phyloP scores from a whole-genome alignment of 2,797 vertebrate genomes.

The Pantherophis alleghaniensis region DNA sequence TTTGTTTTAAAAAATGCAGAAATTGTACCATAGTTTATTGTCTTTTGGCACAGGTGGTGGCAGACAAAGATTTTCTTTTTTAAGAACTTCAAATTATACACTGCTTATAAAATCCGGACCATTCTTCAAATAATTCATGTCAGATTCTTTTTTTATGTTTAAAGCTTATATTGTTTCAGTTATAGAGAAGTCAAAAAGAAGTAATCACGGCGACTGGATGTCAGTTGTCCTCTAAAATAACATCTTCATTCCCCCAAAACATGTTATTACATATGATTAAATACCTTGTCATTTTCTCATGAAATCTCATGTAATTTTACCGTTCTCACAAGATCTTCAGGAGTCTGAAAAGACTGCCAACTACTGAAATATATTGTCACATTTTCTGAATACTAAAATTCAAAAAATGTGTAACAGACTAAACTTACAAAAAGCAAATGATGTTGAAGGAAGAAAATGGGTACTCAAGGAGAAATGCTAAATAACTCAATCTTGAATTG shows the following conservation, averaged over 20 bases:
- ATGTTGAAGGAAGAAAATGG: neutral
- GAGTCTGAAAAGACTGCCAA: neutral
- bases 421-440: slow-evolving; percentile 41
- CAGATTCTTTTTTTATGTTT: slow-evolving; percentile 52
- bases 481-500: neutral
- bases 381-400: slow-evolving; percentile 61
- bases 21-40: slow-evolving; percentile 9
- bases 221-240: neutral
- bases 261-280: neutral
- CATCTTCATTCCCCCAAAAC: neutral
- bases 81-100: slow-evolving; percentile 15
- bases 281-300: neutral
- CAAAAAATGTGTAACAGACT: slow-evolving; percentile 56
- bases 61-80: slow-evolving; percentile 19
- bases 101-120: slow-evolving; percentile 18
- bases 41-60: slow-evolving; percentile 31
- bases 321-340: neutral
- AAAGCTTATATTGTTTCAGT: slow-evolving; percentile 45
- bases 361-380: slow-evolving; percentile 52
- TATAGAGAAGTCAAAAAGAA: neutral
- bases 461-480: neutral
- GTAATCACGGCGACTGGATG: neutral
- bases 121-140: slow-evolving; percentile 34
- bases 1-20: slow-evolving; percentile 28
- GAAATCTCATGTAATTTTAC: neutral